Evolutionary conservation across 2,113 vertebrate genomes (phyloP).

Genomic region (Phalacrocorax pelagicus): DNA sequence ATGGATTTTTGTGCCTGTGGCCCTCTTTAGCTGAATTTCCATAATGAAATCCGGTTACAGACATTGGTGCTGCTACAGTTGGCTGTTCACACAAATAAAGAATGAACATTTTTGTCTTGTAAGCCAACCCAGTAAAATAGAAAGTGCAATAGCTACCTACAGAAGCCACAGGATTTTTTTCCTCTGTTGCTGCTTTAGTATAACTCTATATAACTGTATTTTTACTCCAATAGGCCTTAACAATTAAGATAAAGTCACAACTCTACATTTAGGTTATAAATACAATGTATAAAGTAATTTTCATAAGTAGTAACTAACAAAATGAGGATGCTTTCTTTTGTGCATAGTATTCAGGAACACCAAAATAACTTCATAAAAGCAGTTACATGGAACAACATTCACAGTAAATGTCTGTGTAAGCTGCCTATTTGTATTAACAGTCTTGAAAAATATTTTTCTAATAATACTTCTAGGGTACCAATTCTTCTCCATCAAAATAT

Average conservation of each 20-base stretch:
- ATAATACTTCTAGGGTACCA: background rate
- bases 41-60: conserved; percentile 80
- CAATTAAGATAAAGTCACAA: background rate
- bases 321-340: background rate
- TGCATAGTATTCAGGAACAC: background rate
- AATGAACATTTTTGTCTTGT: conserved; percentile 34
- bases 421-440: background rate
- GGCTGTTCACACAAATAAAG: conserved; percentile 68
- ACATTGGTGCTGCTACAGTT: conserved; percentile 67
- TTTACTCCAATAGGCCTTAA: conserved; percentile 20
- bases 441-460: background rate
- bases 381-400: background rate
- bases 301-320: background rate
- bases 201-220: background rate
- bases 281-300: background rate
- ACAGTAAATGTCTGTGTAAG: background rate
- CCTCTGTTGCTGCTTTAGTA: background rate
- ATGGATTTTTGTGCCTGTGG: conserved; percentile 79
- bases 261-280: background rate
- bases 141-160: background rate
- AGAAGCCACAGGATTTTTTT: background rate
- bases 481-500: background rate
- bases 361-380: background rate
- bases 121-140: conserved; percentile 20
- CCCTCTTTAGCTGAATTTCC: conserved; percentile 74